Evolutionary conservation across 2,888 invertebrate genomes (phyloP), one percentile per base, ranked within the genome.

Genomic region (Clivina fossor): DNA sequence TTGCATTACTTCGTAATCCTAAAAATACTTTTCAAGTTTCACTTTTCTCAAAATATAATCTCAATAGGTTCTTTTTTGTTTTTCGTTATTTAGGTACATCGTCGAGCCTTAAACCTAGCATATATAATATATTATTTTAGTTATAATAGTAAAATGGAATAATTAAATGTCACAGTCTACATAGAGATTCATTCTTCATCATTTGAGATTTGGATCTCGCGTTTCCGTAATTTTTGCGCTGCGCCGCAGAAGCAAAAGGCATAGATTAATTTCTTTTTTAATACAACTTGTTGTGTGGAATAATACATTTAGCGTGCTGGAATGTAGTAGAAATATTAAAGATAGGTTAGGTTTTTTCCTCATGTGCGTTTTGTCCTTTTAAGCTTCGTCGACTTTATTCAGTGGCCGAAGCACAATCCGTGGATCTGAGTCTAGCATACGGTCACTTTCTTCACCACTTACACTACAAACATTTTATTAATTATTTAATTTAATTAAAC

Each of bases 391-490:
- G 47, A 78, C 77, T 59, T 78, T 75, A 71, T 85, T 85, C 61
- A 85, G 76, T 16, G 86, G 85, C 64, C 81, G 77, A 43, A 82
- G 71, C 20, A 82, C 81, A 65, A 82, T 82, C 65, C 82, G 72
- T 48, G 86, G 86, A 69, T 86, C 83, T 22, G 83, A 82, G 68
- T 86, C 86, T 63, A 86, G 75, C 85, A 87, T 86, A 63, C 86
- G 82, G 70, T 87, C 86, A 63, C 84, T 84, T 70, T 88, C 88
- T 70, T 87, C 87, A 67, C 82, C 82, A 76, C 83, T 83, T 65
- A 80, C 70, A 68, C 82, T 82, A 74, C 51, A 77, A 77, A 63
- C 53, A 26, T 7, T 7, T 7, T 26, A 26, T 7, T 26, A 7
- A 7, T n/a, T 33, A 33, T 4, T n/a, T 13, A 33, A 33, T 33